phyloP scores from a whole-genome alignment of 2,113 vertebrate species.

The Vulpes lagopus region DNA sequence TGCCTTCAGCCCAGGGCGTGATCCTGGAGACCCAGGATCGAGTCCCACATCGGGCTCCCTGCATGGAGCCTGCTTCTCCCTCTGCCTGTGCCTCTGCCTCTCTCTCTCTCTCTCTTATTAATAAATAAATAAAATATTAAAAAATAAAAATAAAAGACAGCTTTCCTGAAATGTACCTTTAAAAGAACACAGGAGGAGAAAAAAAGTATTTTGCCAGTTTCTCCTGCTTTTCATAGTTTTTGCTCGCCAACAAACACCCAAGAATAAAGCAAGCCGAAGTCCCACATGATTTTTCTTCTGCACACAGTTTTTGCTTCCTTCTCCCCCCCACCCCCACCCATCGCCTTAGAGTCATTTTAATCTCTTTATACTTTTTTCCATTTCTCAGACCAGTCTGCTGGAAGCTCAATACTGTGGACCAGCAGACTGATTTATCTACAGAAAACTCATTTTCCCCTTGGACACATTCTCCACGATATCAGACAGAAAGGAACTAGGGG shows the following conservation, averaged over 20 bases:
- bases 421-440: slow-evolving; percentile 33
- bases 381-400: slow-evolving; percentile 10
- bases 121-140: too few species aligned
- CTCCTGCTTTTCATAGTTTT: slow-evolving; percentile 37
- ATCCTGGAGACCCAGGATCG: too few species aligned
- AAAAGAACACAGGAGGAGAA: slow-evolving; percentile 11
- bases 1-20: too few species aligned
- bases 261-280: slow-evolving; percentile 39
- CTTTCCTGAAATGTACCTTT: slow-evolving; percentile 49
- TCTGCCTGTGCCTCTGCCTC: too few species aligned
- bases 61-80: too few species aligned
- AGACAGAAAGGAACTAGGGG: slow-evolving; percentile 5
- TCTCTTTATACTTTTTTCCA: slow-evolving; percentile 21
- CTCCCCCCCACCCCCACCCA: neutral
- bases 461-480: slow-evolving; percentile 20
- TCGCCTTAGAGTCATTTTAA: neutral
- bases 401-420: neutral
- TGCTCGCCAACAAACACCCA: slow-evolving; percentile 14
- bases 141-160: neutral
- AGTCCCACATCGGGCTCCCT: too few species aligned
- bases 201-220: slow-evolving; percentile 36
- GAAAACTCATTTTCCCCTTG: slow-evolving; percentile 46
- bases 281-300: slow-evolving; percentile 44
- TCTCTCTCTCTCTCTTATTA: neutral
- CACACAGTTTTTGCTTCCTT: neutral